These are phyloP conservation scores for Venturia canescens DNA, from an alignment of 1,140 invertebrate genomes.

Conservation along the genomic window DNA sequence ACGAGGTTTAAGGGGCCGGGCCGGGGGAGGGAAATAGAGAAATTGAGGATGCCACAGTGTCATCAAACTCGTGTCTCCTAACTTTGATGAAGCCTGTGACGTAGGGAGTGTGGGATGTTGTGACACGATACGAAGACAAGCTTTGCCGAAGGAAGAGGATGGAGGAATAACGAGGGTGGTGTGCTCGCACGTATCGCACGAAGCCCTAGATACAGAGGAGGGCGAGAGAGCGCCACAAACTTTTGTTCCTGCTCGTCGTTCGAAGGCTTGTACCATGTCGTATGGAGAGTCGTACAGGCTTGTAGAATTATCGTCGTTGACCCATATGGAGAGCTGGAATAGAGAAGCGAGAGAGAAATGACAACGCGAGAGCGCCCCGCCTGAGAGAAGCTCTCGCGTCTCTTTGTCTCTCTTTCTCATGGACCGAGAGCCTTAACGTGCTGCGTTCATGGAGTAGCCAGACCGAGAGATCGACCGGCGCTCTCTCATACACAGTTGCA, in stretches of 20 bases:
- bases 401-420: too few species aligned
- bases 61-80: slow-evolving; percentile 26
- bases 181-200: not conserved
- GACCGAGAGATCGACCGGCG: slow-evolving; percentile 3
- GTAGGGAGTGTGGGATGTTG: not conserved
- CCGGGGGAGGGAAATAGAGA: not conserved
- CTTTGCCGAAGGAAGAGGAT: not conserved
- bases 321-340: slow-evolving; percentile 21
- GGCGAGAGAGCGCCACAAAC: not conserved
- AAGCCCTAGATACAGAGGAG: not conserved
- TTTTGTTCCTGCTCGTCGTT: slow-evolving; percentile 4
- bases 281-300: not conserved
- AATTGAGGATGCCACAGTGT: not conserved
- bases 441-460: not conserved
- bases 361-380: not conserved
- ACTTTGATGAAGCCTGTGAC: slow-evolving; percentile 32
- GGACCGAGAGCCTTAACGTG: too few species aligned
- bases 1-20: too few species aligned
- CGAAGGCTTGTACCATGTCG: not conserved
- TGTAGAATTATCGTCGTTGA: slow-evolving; percentile 4
- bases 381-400: not conserved
- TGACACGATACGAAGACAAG: not conserved
- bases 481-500: not conserved
- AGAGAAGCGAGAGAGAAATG: not conserved
- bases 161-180: slow-evolving; percentile 8